Conservation (phyloP, 2,797 vertebrate species). For the Acridotheres tristis region DNA sequence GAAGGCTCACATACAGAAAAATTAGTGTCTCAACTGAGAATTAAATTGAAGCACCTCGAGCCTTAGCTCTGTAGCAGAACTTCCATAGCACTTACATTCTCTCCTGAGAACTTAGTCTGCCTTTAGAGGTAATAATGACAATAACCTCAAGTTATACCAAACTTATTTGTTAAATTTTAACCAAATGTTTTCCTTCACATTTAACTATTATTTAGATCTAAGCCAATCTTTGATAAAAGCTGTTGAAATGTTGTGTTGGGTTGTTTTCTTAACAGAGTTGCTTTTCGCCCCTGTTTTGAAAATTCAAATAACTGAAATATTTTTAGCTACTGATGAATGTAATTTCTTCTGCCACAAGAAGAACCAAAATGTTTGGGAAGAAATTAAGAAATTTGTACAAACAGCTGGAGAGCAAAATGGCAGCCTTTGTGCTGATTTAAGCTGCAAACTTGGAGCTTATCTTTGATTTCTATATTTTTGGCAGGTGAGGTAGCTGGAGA, state of each 20-base stretch:
- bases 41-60: neutral
- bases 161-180: neutral
- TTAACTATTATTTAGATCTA: neutral
- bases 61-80: neutral
- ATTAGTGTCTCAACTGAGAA: fast-evolving
- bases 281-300: neutral
- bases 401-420: neutral
- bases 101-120: neutral
- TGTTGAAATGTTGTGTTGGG: neutral
- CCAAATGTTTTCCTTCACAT: neutral
- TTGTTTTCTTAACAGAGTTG: neutral
- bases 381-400: neutral
- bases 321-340: neutral
- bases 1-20: neutral
- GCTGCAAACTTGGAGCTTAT: neutral
- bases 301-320: neutral
- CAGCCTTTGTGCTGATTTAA: neutral
- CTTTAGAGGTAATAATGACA: neutral
- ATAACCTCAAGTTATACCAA: neutral
- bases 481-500: neutral
- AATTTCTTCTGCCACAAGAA: neutral
- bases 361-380: neutral
- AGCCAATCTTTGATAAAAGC: neutral
- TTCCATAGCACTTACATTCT: neutral
- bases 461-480: neutral